Conservation (phyloP, 1,140 invertebrate species). For the Hormaphis cornu region DNA sequence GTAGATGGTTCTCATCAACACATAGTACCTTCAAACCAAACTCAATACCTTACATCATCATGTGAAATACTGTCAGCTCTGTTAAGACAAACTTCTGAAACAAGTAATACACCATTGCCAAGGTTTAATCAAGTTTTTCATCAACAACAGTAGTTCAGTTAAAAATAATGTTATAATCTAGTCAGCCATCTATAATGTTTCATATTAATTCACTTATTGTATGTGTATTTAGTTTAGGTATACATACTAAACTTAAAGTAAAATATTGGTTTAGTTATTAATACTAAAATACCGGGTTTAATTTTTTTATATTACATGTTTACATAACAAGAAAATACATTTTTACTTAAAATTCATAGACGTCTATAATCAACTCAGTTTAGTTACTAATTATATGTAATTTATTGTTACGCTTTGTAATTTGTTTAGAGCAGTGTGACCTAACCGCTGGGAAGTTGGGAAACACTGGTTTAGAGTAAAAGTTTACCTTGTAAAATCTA, state of each 20-base stretch:
- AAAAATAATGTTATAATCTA: constrained; percentile 5
- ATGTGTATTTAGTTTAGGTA: background rate
- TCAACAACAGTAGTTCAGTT: constrained; percentile 32
- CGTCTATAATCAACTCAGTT: no score
- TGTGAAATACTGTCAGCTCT: constrained; percentile 26
- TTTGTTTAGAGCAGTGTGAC: no score
- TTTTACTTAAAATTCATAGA: no score
- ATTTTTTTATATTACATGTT: no score
- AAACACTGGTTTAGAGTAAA: background rate
- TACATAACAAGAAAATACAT: no score
- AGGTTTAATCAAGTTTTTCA: constrained; percentile 37
- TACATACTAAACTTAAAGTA: background rate
- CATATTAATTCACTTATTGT: background rate
- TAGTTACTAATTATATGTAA: background rate
- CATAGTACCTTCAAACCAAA: background rate
- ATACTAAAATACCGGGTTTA: no score
- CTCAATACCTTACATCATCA: constrained; percentile 24
- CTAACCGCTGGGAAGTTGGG: background rate
- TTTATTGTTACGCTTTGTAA: background rate
- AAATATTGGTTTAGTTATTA: background rate
- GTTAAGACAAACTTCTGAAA: constrained; percentile 29
- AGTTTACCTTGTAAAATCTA: constrained; percentile 1
- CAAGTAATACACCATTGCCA: constrained; percentile 33
- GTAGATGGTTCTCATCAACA: constrained; percentile 13
- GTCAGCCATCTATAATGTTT: constrained; percentile 14